These are phyloP conservation scores for Psephotus haematonotus DNA, from an alignment of 2,113 vertebrate genomes.

Conservation along the genomic window DNA sequence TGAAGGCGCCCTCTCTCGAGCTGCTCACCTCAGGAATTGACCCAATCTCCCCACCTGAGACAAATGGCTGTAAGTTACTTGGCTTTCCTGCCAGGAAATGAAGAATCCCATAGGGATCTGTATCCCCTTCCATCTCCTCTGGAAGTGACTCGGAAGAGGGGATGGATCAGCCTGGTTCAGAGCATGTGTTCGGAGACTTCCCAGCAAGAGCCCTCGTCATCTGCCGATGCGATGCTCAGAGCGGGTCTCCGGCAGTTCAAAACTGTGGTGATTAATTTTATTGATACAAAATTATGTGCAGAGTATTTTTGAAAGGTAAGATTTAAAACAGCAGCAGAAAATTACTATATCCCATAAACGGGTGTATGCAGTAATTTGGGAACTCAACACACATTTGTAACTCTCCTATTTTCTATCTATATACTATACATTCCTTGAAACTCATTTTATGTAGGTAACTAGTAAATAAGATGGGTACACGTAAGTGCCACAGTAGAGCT, in stretches of 20 bases:
- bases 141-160: background rate
- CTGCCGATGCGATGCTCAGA: slow-evolving; percentile 72
- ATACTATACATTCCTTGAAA: background rate
- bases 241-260: slow-evolving; percentile 75
- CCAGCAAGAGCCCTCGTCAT: slow-evolving; percentile 76
- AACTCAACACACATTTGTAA: background rate
- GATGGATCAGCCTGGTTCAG: background rate
- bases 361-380: background rate
- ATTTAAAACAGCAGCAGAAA: background rate
- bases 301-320: background rate
- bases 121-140: background rate
- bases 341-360: background rate
- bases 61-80: no score
- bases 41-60: no score
- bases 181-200: slow-evolving; percentile 44
- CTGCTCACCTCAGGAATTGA: no score
- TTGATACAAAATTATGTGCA: background rate
- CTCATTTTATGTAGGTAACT: background rate
- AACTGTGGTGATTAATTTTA: background rate
- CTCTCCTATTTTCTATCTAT: background rate
- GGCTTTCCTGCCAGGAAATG: background rate
- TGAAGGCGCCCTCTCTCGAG: no score
- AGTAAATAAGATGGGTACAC: background rate
- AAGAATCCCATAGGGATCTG: background rate
- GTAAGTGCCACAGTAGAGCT: background rate